A percentile compares a stretch with the other conserved stretches of the same genome.
Evolutionary conservation across 2,113 vertebrate genomes (phyloP).

Genomic region (Perca flavescens): DNA sequence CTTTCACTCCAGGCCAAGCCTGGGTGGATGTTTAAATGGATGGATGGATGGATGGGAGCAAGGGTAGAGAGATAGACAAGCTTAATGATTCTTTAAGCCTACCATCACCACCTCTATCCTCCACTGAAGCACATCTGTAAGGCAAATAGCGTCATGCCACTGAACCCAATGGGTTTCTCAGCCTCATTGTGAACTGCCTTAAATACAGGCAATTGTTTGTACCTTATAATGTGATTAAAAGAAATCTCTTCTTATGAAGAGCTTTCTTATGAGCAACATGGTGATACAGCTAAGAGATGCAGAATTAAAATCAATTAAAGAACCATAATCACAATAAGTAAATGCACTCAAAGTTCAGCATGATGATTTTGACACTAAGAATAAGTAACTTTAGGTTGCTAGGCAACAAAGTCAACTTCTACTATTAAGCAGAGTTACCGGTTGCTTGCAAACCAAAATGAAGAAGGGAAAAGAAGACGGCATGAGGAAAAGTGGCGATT

Average conservation of each 20-base stretch:
- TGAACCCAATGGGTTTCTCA: background rate
- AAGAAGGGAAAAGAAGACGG: background rate
- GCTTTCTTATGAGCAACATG: background rate
- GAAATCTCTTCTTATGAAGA: background rate
- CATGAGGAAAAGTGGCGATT: background rate
- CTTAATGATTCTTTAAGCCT: too few species aligned
- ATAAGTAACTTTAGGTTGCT: slow-evolving; percentile 42
- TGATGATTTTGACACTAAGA: slow-evolving; percentile 27
- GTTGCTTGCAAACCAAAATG: slow-evolving; percentile 26
- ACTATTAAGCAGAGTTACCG: slow-evolving; percentile 8
- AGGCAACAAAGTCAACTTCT: slow-evolving; percentile 49
- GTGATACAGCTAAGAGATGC: slow-evolving; percentile 2
- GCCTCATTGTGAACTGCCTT: background rate
- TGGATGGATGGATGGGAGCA: slow-evolving; percentile 12
- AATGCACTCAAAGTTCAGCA: slow-evolving; percentile 15
- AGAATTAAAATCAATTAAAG: slow-evolving; percentile 39
- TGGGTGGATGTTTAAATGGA: slow-evolving; percentile 43
- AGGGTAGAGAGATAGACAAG: slow-evolving; percentile 7
- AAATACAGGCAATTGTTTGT: background rate
- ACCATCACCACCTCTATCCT: too few species aligned
- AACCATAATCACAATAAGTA: slow-evolving; percentile 28
- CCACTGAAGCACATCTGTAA: too few species aligned
- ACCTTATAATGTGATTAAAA: background rate
- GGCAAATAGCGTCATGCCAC: background rate
- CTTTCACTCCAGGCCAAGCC: slow-evolving; percentile 37